Base-by-base conservation (phyloP, 2,888 invertebrate genomes). In the Horisme vitalbata region DNA sequence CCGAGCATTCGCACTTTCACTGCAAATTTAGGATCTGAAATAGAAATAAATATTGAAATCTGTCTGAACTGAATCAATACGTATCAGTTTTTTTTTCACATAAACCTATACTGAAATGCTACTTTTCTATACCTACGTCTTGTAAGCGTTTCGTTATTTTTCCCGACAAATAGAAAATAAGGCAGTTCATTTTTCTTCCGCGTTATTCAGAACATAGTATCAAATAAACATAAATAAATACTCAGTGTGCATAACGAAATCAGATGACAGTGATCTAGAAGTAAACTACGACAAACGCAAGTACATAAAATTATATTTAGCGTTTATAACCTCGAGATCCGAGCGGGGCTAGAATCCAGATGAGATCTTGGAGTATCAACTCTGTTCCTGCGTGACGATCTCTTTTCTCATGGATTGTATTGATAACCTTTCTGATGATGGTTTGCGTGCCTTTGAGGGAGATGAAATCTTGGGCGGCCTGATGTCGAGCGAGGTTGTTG, bases 1-100 rank as follows among this genome's bases (percentile, higher is more conserved):
- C 92, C 92, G 24, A 92, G 75, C 71, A 92, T 84, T 63, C 93
- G 90, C 11, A 93, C 91, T 83, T 93, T 94, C 49, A 91, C 75
- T 10, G 93, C 91, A 71, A 94, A 94, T 77, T 93, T 94, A 39
- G 89, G 76, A 85, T 92, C 91, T 85, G 82, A 52, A 84, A 86
- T 37, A 14, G 59, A 39, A 54, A 37, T 11, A 5, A 18, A 28
- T 5, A 4, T 5, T 11, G 27, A 3, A 13, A 6, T 18, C 18
- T 18, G 2, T 18, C 1, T 2, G 4, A n/a, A n/a, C n/a, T n/a
- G n/a, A n/a, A n/a, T n/a, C n/a, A n/a, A n/a, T n/a, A n/a, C n/a
- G n/a, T n/a, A n/a, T n/a, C n/a, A n/a, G n/a, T n/a, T n/a, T n/a
- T n/a, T n/a, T n/a, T n/a, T n/a, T n/a, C n/a, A n/a, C n/a, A n/a